These are phyloP conservation scores for Diarsia brunnea DNA, from an alignment of 2,888 invertebrate species.

Conservation along the genomic window DNA sequence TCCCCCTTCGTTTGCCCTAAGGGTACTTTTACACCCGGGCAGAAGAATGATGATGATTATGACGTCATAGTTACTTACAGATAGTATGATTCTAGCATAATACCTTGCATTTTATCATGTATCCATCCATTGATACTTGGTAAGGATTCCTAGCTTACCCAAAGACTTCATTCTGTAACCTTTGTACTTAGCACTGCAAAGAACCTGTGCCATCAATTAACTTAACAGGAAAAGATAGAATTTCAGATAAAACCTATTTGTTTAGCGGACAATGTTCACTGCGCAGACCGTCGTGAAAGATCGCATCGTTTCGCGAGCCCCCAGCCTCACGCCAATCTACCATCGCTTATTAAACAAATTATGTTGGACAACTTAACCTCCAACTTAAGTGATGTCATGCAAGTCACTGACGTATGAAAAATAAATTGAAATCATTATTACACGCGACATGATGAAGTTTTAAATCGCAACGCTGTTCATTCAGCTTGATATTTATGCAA, in stretches of 20 bases:
- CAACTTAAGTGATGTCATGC: conserved; percentile 50
- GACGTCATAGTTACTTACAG: too few species aligned
- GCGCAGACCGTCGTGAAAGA: conserved; percentile 61
- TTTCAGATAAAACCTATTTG: conserved; percentile 59
- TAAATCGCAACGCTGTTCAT: not conserved
- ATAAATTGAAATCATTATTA: conserved; percentile 21
- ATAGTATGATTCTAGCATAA: not conserved
- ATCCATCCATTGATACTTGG: too few species aligned
- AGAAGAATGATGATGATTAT: too few species aligned
- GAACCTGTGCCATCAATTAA: conserved; percentile 56
- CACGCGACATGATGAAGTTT: conserved; percentile 13
- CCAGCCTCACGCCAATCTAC: conserved; percentile 48
- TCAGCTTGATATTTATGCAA: not conserved
- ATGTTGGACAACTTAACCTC: conserved; percentile 53
- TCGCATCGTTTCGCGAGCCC: conserved; percentile 49
- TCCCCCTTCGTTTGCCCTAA: too few species aligned
- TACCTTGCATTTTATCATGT: not conserved
- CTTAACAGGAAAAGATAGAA: conserved; percentile 64
- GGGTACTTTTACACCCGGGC: too few species aligned
- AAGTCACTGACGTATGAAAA: conserved; percentile 45
- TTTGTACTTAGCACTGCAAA: conserved; percentile 43
- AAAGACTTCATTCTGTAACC: conserved; percentile 31
- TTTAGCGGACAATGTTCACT: conserved; percentile 38
- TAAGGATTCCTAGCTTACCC: conserved; percentile 11
- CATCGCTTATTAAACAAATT: conserved; percentile 60